Evolutionary conservation across 2,113 vertebrate species (phyloP).

Genomic region (Rhea pennata): DNA sequence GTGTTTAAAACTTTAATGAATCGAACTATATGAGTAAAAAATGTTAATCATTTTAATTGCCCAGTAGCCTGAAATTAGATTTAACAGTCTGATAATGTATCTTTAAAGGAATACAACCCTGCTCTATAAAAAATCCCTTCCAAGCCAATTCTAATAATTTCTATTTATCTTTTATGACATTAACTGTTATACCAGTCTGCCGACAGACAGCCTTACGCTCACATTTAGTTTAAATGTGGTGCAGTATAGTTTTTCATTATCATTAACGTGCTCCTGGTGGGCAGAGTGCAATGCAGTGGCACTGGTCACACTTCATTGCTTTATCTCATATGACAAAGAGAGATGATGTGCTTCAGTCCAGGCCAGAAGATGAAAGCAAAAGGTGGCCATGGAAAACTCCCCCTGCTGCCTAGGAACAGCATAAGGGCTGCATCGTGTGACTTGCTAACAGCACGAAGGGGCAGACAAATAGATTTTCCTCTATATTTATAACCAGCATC

Average conservation of each 20-base stretch:
- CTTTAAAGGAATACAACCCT: slow-evolving; percentile 77
- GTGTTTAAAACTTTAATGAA: slow-evolving; percentile 78
- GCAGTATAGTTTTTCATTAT: slow-evolving; percentile 77
- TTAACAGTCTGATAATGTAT: slow-evolving; percentile 77
- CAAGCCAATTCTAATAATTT: slow-evolving; percentile 80
- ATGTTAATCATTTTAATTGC: slow-evolving; percentile 82
- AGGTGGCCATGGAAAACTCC: slow-evolving; percentile 74
- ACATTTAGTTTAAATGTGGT: slow-evolving; percentile 56
- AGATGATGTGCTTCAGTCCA: slow-evolving; percentile 76
- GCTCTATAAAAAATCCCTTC: slow-evolving; percentile 74
- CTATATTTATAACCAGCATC: slow-evolving; percentile 93
- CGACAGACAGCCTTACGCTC: slow-evolving; percentile 77
- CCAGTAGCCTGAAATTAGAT: slow-evolving; percentile 77
- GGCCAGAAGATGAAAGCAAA: slow-evolving; percentile 73
- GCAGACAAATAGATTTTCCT: slow-evolving; percentile 91
- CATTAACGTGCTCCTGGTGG: slow-evolving; percentile 81
- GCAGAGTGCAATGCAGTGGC: slow-evolving; percentile 79
- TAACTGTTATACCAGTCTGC: slow-evolving; percentile 75
- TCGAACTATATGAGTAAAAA: slow-evolving; percentile 75
- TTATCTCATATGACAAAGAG: slow-evolving; percentile 86
- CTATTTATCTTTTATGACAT: slow-evolving; percentile 81
- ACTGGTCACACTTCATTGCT: slow-evolving; percentile 84
- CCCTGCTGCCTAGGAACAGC: slow-evolving; percentile 77
- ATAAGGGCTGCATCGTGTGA: slow-evolving; percentile 69
- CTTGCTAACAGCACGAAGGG: slow-evolving; percentile 79